Evolutionary conservation across 2,888 invertebrate genomes (phyloP).

Genomic region (Deilephila elpenor): DNA sequence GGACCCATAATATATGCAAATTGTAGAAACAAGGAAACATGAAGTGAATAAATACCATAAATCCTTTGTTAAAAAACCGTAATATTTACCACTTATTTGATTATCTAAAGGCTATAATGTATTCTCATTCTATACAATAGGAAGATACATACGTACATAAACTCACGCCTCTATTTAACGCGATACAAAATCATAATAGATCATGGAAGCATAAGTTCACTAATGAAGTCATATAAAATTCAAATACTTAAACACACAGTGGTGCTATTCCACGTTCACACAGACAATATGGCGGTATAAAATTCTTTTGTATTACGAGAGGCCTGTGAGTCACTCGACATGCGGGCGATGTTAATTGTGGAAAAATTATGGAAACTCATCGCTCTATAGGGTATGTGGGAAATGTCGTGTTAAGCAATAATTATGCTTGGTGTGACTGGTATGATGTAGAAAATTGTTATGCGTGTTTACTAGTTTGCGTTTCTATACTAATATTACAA

Average conservation of each 20-base stretch:
- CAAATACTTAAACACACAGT: background rate
- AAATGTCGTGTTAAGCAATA: constrained; percentile 8
- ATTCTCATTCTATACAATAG: background rate
- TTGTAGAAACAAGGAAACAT: constrained; percentile 22
- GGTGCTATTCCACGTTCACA: constrained; percentile 12
- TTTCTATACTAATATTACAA: too few relatives aligned
- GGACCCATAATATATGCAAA: constrained; percentile 27
- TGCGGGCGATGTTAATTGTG: constrained; percentile 20
- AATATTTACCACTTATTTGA: background rate
- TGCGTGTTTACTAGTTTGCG: background rate
- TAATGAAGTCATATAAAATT: background rate
- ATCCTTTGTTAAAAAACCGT: background rate
- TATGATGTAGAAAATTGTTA: background rate
- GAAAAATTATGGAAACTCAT: constrained; percentile 26
- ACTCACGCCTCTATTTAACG: too few relatives aligned
- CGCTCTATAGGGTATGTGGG: constrained; percentile 11
- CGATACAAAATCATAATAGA: background rate
- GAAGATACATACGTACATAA: too few relatives aligned
- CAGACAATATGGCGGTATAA: constrained; percentile 25
- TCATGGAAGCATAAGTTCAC: background rate
- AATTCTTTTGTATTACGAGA: constrained; percentile 32
- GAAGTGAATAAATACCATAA: constrained; percentile 13
- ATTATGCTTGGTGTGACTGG: background rate
- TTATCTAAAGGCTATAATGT: background rate
- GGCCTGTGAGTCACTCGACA: constrained; percentile 21